These are phyloP conservation scores for Centruroides sculpturatus DNA, from an alignment of 1,140 invertebrate species.

Conservation along the genomic window DNA sequence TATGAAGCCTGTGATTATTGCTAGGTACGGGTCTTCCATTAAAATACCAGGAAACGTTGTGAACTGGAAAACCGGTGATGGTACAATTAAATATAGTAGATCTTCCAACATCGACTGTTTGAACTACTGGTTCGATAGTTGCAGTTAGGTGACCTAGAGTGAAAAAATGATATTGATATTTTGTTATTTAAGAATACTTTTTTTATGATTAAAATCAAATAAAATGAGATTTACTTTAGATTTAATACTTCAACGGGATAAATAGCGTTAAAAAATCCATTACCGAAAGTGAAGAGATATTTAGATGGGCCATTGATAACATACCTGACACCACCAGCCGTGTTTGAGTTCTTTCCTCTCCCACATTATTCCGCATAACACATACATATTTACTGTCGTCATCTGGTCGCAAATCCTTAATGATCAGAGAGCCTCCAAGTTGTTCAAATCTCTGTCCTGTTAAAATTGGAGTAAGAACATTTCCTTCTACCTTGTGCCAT, in stretches of 20 bases:
- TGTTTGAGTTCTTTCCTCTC: conserved; percentile 20
- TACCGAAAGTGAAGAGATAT: no score
- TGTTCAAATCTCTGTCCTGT: conserved; percentile 3
- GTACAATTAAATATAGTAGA: conserved; percentile 28
- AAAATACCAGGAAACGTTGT: conserved; percentile 26
- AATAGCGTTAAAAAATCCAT: no score
- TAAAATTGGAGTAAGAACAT: neutral
- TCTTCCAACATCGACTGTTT: conserved; percentile 26
- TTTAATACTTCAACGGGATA: no score
- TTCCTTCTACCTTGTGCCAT: no score
- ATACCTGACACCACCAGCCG: conserved; percentile 19
- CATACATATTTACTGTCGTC: conserved; percentile 20
- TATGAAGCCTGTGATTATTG: conserved; percentile 1
- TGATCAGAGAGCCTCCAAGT: conserved; percentile 14
- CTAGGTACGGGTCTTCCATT: conserved; percentile 16
- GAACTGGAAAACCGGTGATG: conserved; percentile 26
- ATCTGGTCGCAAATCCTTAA: conserved; percentile 8
- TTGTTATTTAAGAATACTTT: no score
- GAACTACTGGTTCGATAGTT: neutral
- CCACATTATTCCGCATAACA: conserved; percentile 21
- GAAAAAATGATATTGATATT: no score
- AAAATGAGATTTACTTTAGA: no score
- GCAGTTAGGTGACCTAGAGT: no score
- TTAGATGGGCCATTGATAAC: neutral
- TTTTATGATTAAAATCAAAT: no score